Conservation (phyloP, 1,140 invertebrate genomes). For the Sitodiplosis mosellana region DNA sequence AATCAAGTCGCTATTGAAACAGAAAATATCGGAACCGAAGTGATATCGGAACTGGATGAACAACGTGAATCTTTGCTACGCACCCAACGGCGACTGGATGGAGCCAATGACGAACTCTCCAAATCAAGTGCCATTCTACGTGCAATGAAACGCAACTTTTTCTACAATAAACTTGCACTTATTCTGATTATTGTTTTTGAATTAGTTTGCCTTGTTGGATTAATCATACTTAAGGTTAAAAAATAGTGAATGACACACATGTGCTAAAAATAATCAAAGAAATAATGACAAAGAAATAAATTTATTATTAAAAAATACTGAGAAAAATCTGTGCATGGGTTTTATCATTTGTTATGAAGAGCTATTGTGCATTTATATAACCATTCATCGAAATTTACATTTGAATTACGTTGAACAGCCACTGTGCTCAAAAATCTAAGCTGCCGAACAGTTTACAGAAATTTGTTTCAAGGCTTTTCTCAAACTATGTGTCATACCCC, state of each 20-base stretch:
- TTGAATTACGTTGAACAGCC: no score
- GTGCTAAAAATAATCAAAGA: no score
- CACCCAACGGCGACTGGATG: slow-evolving; percentile 25
- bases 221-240: slow-evolving; percentile 17
- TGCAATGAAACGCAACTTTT: slow-evolving; percentile 25
- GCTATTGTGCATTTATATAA: no score
- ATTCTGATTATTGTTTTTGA: slow-evolving; percentile 29
- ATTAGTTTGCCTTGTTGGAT: slow-evolving; percentile 15
- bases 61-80: slow-evolving; percentile 29
- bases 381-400: no score
- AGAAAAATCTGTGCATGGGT: no score
- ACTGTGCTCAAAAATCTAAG: no score
- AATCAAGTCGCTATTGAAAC: slow-evolving; percentile 58
- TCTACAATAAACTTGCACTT: slow-evolving; percentile 30
- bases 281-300: no score
- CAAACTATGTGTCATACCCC: no score
- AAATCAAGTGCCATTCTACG: slow-evolving; percentile 22
- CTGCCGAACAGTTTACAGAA: no score
- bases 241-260: background rate
- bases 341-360: no score
- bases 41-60: slow-evolving; percentile 27
- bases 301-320: no score
- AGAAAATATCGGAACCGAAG: slow-evolving; percentile 57
- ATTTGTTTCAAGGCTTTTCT: no score
- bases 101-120: slow-evolving; percentile 27